These are phyloP conservation scores for Drosophila subsilvestris DNA, from an alignment of 2,888 invertebrate species.

Conservation along the genomic window DNA sequence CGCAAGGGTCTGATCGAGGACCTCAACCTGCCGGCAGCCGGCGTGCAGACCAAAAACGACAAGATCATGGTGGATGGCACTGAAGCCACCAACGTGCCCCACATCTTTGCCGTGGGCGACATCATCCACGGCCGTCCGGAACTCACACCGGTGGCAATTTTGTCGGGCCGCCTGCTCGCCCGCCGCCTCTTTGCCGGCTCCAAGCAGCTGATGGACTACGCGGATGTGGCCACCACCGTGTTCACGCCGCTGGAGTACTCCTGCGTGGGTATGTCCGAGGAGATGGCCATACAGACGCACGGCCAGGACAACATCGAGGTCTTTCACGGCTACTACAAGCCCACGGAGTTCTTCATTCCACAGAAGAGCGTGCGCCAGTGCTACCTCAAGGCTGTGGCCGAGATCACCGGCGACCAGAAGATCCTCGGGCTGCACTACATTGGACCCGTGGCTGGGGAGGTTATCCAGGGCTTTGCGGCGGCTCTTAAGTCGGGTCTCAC, in stretches of 20 bases:
- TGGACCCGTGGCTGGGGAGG: constrained; percentile 95
- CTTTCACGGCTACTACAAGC: constrained; percentile 96
- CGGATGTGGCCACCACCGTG: constrained; percentile 95
- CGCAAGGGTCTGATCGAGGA: constrained; percentile 90
- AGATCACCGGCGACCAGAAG: constrained; percentile 87
- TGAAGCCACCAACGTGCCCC: constrained; percentile 93
- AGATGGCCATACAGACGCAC: constrained; percentile 87
- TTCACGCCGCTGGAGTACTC: constrained; percentile 98
- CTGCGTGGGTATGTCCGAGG: constrained; percentile 95
- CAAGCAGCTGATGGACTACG: constrained; percentile 90
- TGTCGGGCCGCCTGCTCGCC: constrained; percentile 93
- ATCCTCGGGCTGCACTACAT: constrained; percentile 95
- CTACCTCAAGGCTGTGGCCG: constrained; percentile 93
- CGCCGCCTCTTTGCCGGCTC: constrained; percentile 88
- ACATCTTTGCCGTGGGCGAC: constrained; percentile 97
- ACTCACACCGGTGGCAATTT: constrained; percentile 96
- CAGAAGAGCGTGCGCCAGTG: constrained; percentile 93
- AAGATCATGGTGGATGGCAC: constrained; percentile 89
- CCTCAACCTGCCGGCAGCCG: constrained; percentile 89
- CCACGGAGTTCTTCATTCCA: constrained; percentile 97
- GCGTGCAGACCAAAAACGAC: constrained; percentile 87
- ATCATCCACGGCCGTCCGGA: constrained; percentile 93
- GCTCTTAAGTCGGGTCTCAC: constrained; percentile 94
- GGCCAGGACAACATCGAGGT: constrained; percentile 93
- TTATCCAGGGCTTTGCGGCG: constrained; percentile 95